Evolutionary conservation across 2,888 invertebrate species (phyloP).

Genomic region (Thymelicus lineola): DNA sequence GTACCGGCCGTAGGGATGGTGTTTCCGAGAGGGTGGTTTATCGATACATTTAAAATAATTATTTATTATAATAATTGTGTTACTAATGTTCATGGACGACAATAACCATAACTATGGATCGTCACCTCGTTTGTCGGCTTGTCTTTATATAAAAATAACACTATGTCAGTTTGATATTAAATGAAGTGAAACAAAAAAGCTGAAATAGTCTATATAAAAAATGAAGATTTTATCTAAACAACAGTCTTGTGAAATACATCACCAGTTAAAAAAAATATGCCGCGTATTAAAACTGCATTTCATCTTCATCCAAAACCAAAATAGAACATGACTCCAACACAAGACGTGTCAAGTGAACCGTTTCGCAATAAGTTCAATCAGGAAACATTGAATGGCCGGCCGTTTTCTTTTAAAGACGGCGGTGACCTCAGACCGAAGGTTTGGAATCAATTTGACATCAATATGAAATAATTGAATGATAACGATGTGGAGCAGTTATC

Average conservation of each 20-base stretch:
- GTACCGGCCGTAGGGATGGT: conserved; percentile 66
- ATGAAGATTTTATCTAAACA: too few relatives aligned
- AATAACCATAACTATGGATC: too few relatives aligned
- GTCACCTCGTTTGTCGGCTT: too few relatives aligned
- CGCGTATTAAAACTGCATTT: neutral
- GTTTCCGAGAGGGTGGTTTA: conserved; percentile 44
- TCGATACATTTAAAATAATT: conserved; percentile 37
- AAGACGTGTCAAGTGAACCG: neutral
- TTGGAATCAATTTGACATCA: conserved; percentile 68
- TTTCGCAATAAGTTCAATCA: conserved; percentile 34
- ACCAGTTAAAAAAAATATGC: too few relatives aligned
- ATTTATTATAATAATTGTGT: neutral
- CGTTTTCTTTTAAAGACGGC: conserved; percentile 32
- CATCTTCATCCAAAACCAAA: conserved; percentile 1
- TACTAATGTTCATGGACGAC: too few relatives aligned
- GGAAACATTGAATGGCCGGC: conserved; percentile 32
- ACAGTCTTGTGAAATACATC: too few relatives aligned
- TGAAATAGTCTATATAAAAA: too few relatives aligned
- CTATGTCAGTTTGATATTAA: too few relatives aligned
- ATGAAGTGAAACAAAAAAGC: too few relatives aligned
- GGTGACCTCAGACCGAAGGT: conserved; percentile 39
- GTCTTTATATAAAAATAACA: too few relatives aligned
- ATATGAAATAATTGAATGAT: conserved; percentile 76
- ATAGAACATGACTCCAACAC: conserved; percentile 23
- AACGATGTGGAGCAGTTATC: conserved; percentile 64